These are phyloP conservation scores for Thamnophis sirtalis DNA, from an alignment of 2,113 vertebrate genomes.

Conservation along the genomic window DNA sequence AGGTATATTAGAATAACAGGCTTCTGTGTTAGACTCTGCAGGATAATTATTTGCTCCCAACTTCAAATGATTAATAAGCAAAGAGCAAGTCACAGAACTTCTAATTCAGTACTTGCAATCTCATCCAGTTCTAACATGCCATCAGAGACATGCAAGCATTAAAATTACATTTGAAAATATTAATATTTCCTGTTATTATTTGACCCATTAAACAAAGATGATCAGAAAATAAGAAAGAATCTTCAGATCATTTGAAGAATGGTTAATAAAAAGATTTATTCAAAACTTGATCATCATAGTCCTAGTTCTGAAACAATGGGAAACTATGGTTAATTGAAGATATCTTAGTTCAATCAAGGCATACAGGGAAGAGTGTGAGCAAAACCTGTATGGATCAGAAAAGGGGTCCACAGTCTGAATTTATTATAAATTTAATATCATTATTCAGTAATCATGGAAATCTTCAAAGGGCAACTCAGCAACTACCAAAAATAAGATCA, in stretches of 20 bases:
- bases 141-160: background rate
- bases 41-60: background rate
- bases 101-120: background rate
- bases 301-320: no score
- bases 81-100: background rate
- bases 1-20: background rate
- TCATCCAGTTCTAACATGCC: background rate
- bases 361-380: background rate
- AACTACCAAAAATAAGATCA: background rate
- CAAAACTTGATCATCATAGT: background rate
- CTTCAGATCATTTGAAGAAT: background rate
- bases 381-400: background rate
- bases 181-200: background rate
- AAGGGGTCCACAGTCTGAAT: background rate
- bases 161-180: background rate
- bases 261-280: background rate
- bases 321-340: background rate
- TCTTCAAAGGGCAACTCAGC: background rate
- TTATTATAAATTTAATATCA: background rate
- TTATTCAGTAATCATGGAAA: background rate
- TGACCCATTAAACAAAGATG: background rate
- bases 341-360: background rate
- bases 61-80: background rate
- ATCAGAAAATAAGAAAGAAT: background rate
- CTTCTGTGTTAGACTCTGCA: background rate